These are phyloP conservation scores for Halictus quadricinctus DNA, from an alignment of 2,888 invertebrate genomes.

Conservation along the genomic window DNA sequence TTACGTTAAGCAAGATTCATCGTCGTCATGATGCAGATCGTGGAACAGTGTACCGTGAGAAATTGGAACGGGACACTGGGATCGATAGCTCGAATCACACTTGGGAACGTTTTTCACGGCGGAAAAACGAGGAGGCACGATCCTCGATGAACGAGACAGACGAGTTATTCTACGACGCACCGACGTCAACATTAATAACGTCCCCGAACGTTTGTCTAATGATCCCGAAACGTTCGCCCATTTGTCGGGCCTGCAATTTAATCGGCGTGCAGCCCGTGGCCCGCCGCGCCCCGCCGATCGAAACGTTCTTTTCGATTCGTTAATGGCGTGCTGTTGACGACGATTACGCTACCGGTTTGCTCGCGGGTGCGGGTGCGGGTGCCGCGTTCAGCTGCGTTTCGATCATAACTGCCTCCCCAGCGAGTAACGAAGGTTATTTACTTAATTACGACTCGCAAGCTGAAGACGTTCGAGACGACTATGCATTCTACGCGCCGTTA, in stretches of 20 bases:
- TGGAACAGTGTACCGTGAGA: slow-evolving; percentile 31
- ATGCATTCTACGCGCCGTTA: too few relatives aligned
- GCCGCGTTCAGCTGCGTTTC: background rate
- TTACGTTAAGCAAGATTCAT: slow-evolving; percentile 45
- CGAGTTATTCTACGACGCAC: slow-evolving; percentile 50
- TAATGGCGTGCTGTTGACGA: slow-evolving; percentile 41
- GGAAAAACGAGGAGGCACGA: slow-evolving; percentile 50
- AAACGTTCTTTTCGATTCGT: slow-evolving; percentile 52
- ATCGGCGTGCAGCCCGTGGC: slow-evolving; percentile 44
- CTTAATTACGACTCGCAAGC: background rate
- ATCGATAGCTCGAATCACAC: slow-evolving; percentile 56
- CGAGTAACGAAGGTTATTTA: background rate
- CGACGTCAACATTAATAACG: slow-evolving; percentile 67
- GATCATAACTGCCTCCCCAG: background rate
- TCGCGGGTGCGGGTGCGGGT: background rate
- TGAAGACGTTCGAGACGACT: background rate
- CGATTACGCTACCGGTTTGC: slow-evolving; percentile 24
- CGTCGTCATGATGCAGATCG: slow-evolving; percentile 36
- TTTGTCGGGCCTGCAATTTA: slow-evolving; percentile 61
- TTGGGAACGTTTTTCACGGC: slow-evolving; percentile 53
- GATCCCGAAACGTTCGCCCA: slow-evolving; percentile 60
- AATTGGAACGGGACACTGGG: slow-evolving; percentile 43
- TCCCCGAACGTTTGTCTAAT: slow-evolving; percentile 63
- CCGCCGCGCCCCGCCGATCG: slow-evolving; percentile 15
- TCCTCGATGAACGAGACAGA: slow-evolving; percentile 54